phyloP scores from a whole-genome alignment of 2,888 invertebrate species.

The Lepidonotus clava region DNA sequence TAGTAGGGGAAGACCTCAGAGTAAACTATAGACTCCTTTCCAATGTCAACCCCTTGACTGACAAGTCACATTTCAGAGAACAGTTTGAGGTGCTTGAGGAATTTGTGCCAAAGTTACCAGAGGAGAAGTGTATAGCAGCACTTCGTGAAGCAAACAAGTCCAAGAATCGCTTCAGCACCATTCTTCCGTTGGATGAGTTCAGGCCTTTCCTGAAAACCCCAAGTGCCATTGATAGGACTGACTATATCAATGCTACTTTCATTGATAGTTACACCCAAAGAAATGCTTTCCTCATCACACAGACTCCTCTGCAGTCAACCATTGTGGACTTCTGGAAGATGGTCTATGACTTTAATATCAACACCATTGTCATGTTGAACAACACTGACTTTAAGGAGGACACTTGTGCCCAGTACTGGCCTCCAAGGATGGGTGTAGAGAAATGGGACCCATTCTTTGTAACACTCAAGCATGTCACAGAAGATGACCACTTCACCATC shows the following conservation, averaged over 20 bases:
- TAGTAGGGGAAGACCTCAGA: constrained; percentile 71
- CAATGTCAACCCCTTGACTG: constrained; percentile 66
- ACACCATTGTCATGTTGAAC: constrained; percentile 76
- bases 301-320: constrained; percentile 77
- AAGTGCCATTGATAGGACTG: constrained; percentile 68
- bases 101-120: constrained; percentile 67
- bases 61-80: constrained; percentile 71
- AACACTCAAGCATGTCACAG: constrained; percentile 66
- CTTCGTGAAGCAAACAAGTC: constrained; percentile 68
- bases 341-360: constrained; percentile 76
- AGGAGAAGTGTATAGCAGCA: constrained; percentile 68
- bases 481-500: constrained; percentile 70
- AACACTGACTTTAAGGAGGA: constrained; percentile 73
- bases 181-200: constrained; percentile 72
- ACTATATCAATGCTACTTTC: constrained; percentile 79
- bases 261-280: constrained; percentile 74
- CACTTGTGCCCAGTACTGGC: constrained; percentile 76
- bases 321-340: constrained; percentile 79
- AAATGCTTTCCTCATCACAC: constrained; percentile 77
- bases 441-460: constrained; percentile 70
- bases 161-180: constrained; percentile 76
- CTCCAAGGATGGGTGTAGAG: constrained; percentile 60
- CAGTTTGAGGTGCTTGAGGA: constrained; percentile 75
- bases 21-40: constrained; percentile 68
- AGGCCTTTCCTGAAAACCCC: constrained; percentile 70